Conservation (phyloP, 2,113 vertebrate species). For the Sphyrna mokarran region DNA sequence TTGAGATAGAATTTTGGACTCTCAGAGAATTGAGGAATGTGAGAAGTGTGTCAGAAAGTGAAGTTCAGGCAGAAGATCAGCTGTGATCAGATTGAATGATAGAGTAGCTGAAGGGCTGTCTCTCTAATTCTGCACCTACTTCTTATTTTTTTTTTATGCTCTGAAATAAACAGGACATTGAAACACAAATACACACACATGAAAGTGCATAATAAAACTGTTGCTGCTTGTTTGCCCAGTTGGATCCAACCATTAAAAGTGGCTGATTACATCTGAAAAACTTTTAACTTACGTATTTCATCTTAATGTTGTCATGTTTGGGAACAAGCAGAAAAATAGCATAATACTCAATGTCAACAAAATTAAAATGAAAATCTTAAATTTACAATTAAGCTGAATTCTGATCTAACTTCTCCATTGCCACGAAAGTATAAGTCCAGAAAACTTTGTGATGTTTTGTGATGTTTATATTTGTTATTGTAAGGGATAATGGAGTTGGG, state of each 20-base stretch:
- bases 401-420: not conserved
- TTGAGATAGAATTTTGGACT: too few species aligned
- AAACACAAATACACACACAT: too few species aligned
- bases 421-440: not conserved
- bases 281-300: not conserved
- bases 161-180: not conserved
- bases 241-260: not conserved
- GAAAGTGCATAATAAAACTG: not conserved
- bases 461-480: not conserved
- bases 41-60: too few species aligned
- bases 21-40: too few species aligned
- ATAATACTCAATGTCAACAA: not conserved
- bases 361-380: not conserved
- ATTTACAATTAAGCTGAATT: not conserved
- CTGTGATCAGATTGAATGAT: too few species aligned
- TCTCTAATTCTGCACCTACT: too few species aligned
- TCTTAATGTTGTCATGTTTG: not conserved
- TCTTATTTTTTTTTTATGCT: too few species aligned
- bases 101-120: too few species aligned
- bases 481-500: not conserved
- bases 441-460: not conserved
- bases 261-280: not conserved
- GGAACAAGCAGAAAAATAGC: not conserved
- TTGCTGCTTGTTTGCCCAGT: not conserved
- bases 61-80: too few species aligned